Evolutionary conservation across 1,140 invertebrate species (phyloP), one percentile per base, ranked within the genome.

Genomic region (Drosophila truncata): DNA sequence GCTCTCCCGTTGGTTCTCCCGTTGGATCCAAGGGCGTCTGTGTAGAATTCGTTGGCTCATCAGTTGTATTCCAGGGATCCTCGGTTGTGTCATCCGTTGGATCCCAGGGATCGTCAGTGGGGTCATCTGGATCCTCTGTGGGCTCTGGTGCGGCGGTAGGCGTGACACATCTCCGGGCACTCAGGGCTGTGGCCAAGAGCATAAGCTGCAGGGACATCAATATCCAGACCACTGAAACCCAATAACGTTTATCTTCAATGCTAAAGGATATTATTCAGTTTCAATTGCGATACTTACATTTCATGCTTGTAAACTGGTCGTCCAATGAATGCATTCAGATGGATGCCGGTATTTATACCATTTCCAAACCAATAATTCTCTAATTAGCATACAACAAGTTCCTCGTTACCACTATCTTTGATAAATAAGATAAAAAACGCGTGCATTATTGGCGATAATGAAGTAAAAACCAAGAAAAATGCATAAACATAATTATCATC

Each of bases 311-410:
- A 14, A n/a, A 37, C 23, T 16, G 18, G n/a, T 64, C 72, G n/a
- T 64, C 72, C 79, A 62, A 55, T 33, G 50, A 39, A 11, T 33
- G 37, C 9, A 46, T 16, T 13, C 10, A 10, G 1, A 25, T 27
- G 14, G 8, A 9, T 1, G 29, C 3, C 27, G 37, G 20, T 29
- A 80, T 87, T 83, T 87, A 87, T 87, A 87, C 31, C 31, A 42
- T 59, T 61, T 27, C 7, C 9, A 52, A 47, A n/a, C 67, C 64
- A 54, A 14, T 47, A 60, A 74, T 81, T 58, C 66, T 65, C 54
- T 67, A 80, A 88, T 87, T 87, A 84, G 80, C 46, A 71, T 80
- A 55, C 35, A 20, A 84, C 84, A 88, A 57, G 64, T 23, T 50
- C 62, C 62, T 62, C 37, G 59, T 71, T 82, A 27, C 39, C 35